Base-by-base conservation (phyloP, 2,113 vertebrate genomes). In the Oceanites oceanicus region DNA sequence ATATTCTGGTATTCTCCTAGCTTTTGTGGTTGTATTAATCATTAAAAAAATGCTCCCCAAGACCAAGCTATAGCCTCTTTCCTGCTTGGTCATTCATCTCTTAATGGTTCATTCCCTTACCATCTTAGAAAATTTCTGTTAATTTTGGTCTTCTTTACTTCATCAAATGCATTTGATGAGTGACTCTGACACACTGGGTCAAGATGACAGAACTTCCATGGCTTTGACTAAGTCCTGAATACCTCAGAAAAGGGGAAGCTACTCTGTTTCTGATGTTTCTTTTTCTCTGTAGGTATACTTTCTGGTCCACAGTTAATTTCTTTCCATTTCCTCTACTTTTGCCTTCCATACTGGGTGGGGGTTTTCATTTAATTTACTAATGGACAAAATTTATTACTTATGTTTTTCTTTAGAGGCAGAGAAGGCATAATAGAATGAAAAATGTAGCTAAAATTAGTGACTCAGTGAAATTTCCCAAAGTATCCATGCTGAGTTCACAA, bases 231-330 rank as follows among this genome's bases (percentile, higher is more conserved):
- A 79, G 15, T 62, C 16, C 15, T n/a, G 21, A 67, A 65, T 27
- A 42, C 4, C 12, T 76, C 42, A 58, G 11, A 63, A 50, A 67
- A 83, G 18, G 0, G 0, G 16, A 80, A 53, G 7, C 1, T 29
- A 6, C 8, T n/a, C 19, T 72, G 13, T 49, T 66, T 67, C 30
- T 29, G 18, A 16, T 19, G 1, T 44, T 32, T 49, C 12, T 44
- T 85, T 86, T 72, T 50, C 23, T 91, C 36, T 86, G 30, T 11
- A 53, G 21, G n/a, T 50, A 2, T 40, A 59, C 18, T 63, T 72
- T 63, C 19, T 67, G 20, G 11, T 55, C 11, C 32, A 73, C 6
- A 19, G 20, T 21, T 34, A 59, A 36, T 68, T 79, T 67, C 2
- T 86, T 67, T 50, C 16, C 11, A 30, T 84, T 72, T 87, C 12